These are phyloP conservation scores for Mimas tiliae DNA, from an alignment of 2,888 invertebrate genomes.

Conservation along the genomic window DNA sequence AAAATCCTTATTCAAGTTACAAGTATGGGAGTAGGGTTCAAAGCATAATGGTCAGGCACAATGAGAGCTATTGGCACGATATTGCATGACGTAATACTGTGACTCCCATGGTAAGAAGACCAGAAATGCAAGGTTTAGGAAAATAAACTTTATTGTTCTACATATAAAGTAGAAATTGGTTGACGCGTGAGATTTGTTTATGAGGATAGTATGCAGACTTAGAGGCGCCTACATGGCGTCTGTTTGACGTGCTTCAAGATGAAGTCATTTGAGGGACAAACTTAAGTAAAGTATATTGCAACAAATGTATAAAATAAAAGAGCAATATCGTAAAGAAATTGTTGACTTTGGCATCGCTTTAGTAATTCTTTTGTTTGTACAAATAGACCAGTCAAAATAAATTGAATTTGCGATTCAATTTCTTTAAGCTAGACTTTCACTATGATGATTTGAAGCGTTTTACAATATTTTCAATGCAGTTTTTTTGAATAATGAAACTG, in stretches of 20 bases:
- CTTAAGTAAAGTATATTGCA: constrained; percentile 24
- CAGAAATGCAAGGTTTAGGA: constrained; percentile 24
- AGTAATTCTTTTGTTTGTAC: too few relatives aligned
- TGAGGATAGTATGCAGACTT: constrained; percentile 52
- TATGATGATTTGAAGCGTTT: too few relatives aligned
- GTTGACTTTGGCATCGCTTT: not conserved
- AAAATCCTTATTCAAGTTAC: constrained; percentile 2
- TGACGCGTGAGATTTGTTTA: constrained; percentile 35
- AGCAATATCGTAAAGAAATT: not conserved
- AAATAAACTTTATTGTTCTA: constrained; percentile 33
- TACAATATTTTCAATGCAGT: too few relatives aligned
- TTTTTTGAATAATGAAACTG: too few relatives aligned
- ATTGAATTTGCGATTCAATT: too few relatives aligned
- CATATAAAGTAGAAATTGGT: constrained; percentile 30
- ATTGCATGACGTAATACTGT: constrained; percentile 59
- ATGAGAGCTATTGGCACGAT: constrained; percentile 53
- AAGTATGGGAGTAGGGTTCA: constrained; percentile 39
- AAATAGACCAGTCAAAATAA: too few relatives aligned
- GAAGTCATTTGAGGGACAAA: constrained; percentile 42
- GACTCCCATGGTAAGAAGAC: constrained; percentile 44
- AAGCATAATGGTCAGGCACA: constrained; percentile 45
- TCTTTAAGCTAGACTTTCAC: too few relatives aligned
- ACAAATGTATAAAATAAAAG: not conserved
- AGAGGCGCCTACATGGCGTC: constrained; percentile 52
- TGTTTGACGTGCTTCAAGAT: constrained; percentile 45